Conservation (phyloP, 2,113 vertebrate species). For the Cebidichthys violaceus region DNA sequence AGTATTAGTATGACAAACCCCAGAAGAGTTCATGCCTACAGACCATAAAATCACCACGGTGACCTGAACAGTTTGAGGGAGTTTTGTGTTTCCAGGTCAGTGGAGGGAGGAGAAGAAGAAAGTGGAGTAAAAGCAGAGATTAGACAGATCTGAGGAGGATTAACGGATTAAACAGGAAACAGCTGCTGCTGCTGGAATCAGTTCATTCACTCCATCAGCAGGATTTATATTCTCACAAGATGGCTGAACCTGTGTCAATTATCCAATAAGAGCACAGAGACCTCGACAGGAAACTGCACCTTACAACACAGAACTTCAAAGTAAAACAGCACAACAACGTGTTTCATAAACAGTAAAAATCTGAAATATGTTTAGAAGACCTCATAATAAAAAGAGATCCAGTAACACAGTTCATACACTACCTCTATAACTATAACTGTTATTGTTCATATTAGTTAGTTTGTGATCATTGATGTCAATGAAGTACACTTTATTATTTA, state of each 20-base stretch:
- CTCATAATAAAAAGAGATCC: neutral
- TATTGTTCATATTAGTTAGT: neutral
- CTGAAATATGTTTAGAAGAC: too few relatives aligned
- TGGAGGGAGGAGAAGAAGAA: too few relatives aligned
- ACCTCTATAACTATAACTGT: neutral
- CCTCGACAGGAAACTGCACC: neutral
- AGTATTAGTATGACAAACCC: neutral
- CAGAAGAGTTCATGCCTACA: neutral
- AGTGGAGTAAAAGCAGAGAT: too few relatives aligned
- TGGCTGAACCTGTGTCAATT: too few relatives aligned
- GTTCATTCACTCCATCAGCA: neutral
- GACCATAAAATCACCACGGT: neutral
- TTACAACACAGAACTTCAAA: neutral
- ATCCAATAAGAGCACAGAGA: neutral
- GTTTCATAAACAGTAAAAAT: too few relatives aligned
- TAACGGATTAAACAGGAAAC: neutral
- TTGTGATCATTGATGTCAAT: neutral
- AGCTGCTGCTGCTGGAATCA: neutral
- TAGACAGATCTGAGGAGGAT: too few relatives aligned
- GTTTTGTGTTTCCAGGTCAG: too few relatives aligned
- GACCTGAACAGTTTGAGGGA: neutral
- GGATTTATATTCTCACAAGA: neutral
- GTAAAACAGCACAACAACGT: neutral
- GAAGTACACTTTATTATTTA: neutral
- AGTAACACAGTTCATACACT: too few relatives aligned